phyloP scores from a whole-genome alignment of 64 coral and sea anemone species.

The Acropora tenuis region DNA sequence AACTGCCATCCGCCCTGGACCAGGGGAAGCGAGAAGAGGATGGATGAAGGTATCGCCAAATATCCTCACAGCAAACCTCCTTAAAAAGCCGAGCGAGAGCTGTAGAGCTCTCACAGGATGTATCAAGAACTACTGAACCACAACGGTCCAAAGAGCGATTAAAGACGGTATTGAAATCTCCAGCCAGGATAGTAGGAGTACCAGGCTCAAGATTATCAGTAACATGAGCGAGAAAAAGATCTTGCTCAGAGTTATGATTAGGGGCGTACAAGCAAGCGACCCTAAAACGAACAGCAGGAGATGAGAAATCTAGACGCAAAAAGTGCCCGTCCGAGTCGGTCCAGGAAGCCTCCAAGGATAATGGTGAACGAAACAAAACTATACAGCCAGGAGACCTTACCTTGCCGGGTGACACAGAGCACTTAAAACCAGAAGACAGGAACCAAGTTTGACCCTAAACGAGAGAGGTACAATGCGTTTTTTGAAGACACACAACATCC shows the following conservation, averaged over 20 bases:
- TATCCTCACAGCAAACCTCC: too few relatives aligned
- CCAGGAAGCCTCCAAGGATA: not conserved
- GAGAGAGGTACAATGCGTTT: slow-evolving; percentile 12
- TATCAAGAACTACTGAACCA: too few relatives aligned
- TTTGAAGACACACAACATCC: slow-evolving; percentile 34
- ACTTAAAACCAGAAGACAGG: not conserved
- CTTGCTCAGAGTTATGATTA: not conserved
- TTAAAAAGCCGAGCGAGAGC: too few relatives aligned
- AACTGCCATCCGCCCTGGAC: too few relatives aligned
- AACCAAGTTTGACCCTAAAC: slow-evolving; percentile 9
- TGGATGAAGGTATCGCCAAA: too few relatives aligned
- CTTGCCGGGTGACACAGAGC: not conserved
- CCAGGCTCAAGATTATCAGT: not conserved
- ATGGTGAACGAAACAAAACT: not conserved
- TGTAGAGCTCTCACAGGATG: too few relatives aligned
- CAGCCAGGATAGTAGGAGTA: too few relatives aligned
- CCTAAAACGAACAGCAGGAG: not conserved
- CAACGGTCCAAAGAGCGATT: too few relatives aligned
- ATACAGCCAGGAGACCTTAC: slow-evolving; percentile 1
- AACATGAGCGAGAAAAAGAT: not conserved
- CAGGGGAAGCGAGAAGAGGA: too few relatives aligned
- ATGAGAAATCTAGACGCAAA: not conserved
- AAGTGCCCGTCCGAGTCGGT: not conserved
- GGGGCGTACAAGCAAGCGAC: slow-evolving; percentile 9
- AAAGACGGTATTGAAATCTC: too few relatives aligned